Percentiles rank a stretch among this genome's conserved stretches.
phyloP scores from a whole-genome alignment of 1,140 invertebrate species.

The Armadillidium nasatum region DNA sequence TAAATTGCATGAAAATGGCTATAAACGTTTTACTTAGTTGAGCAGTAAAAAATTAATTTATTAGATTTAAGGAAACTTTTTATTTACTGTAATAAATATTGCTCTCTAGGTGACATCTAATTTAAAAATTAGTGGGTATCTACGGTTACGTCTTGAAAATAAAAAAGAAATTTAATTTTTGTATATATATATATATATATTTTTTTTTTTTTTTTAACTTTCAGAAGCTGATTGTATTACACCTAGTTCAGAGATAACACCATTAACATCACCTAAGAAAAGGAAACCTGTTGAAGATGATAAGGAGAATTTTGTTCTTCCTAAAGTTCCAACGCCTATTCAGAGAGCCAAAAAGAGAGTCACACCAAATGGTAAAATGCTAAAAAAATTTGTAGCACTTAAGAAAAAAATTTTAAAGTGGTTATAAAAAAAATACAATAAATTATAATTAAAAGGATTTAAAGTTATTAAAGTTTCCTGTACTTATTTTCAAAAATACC shows the following conservation, averaged over 20 bases:
- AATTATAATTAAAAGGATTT: too few relatives aligned
- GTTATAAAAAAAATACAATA: too few relatives aligned
- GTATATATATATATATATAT: too few relatives aligned
- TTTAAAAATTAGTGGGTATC: too few relatives aligned
- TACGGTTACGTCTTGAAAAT: too few relatives aligned
- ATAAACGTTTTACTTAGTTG: too few relatives aligned
- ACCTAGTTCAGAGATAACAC: not conserved
- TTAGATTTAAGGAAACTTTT: not conserved
- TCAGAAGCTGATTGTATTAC: not conserved
- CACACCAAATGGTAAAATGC: constrained; percentile 32
- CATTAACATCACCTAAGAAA: not conserved
- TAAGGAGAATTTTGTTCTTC: constrained; percentile 46
- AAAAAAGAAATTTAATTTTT: too few relatives aligned
- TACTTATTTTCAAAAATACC: too few relatives aligned
- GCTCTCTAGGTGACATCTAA: too few relatives aligned
- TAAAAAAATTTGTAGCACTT: constrained; percentile 39
- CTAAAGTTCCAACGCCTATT: constrained; percentile 45
- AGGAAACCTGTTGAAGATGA: not conserved
- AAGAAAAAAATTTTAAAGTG: not conserved
- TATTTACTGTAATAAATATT: too few relatives aligned
- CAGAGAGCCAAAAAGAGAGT: constrained; percentile 34
- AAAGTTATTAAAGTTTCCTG: too few relatives aligned
- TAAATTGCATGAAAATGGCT: too few relatives aligned
- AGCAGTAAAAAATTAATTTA: not conserved
- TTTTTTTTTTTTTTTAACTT: not conserved